Conservation (phyloP, 2,113 vertebrate genomes). For the Mugil cephalus region DNA sequence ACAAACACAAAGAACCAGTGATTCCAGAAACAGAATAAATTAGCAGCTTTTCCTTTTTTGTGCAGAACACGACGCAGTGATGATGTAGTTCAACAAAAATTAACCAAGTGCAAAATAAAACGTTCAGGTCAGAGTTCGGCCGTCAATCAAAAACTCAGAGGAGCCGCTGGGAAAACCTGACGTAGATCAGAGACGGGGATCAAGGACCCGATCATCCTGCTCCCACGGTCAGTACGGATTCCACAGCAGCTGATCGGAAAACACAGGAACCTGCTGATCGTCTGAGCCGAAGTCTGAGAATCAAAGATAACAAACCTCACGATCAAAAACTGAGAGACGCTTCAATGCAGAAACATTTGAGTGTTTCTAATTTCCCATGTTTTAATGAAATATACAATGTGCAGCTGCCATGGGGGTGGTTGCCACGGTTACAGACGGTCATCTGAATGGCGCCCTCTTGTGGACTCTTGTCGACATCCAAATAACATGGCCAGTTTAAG, state of each 20-base stretch:
- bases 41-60: slow-evolving; percentile 1
- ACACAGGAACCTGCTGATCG: slow-evolving; percentile 75
- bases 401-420: too few relatives aligned
- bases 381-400: too few relatives aligned
- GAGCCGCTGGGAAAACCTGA: neutral
- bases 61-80: slow-evolving; percentile 20
- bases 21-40: neutral
- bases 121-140: slow-evolving; percentile 16
- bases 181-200: neutral
- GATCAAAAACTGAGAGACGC: too few relatives aligned
- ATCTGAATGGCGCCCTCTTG: too few relatives aligned
- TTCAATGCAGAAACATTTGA: too few relatives aligned
- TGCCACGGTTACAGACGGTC: too few relatives aligned
- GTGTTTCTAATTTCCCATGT: too few relatives aligned
- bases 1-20: slow-evolving; percentile 20
- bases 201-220: neutral
- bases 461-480: too few relatives aligned
- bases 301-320: too few relatives aligned
- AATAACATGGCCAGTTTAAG: too few relatives aligned
- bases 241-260: slow-evolving; percentile 77
- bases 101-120: slow-evolving; percentile 14
- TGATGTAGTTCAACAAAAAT: neutral
- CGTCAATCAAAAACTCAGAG: neutral
- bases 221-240: slow-evolving; percentile 66
- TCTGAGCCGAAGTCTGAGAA: slow-evolving; percentile 57